Percentiles rank a stretch among this genome's conserved stretches.
Conservation (phyloP, 1,140 invertebrate genomes). For the Drosophila guanche region DNA sequence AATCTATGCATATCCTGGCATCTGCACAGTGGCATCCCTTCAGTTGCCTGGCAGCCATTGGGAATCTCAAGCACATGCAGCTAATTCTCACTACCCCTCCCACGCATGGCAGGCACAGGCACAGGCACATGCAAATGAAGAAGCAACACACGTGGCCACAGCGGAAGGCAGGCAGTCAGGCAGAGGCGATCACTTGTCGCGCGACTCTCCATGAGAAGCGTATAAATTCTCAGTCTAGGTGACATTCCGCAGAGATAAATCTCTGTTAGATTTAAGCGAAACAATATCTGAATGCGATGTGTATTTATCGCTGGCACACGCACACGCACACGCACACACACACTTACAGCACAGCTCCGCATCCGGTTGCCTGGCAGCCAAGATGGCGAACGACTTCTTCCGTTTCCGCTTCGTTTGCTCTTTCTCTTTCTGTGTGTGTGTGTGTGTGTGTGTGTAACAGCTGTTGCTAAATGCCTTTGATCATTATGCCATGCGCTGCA, state of each 20-base stretch:
- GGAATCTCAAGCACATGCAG: slow-evolving; percentile 70
- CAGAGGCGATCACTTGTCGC: slow-evolving; percentile 58
- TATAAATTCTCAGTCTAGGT: slow-evolving; percentile 70
- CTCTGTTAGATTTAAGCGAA: slow-evolving; percentile 66
- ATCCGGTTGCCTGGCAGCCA: slow-evolving; percentile 28
- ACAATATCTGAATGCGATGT: slow-evolving; percentile 58
- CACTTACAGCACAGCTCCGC: slow-evolving; percentile 1
- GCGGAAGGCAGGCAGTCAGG: slow-evolving; percentile 11
- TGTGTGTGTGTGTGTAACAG: slow-evolving; percentile 45
- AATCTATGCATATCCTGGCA: slow-evolving; percentile 60
- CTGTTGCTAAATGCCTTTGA: slow-evolving; percentile 68
- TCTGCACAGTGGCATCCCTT: slow-evolving; percentile 12
- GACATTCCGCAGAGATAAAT: slow-evolving; percentile 80
- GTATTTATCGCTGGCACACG: slow-evolving; percentile 49
- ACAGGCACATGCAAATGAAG: slow-evolving; percentile 38
- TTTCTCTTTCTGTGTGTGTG: background rate
- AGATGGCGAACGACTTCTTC: slow-evolving; percentile 12
- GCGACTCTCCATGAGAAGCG: slow-evolving; percentile 39
- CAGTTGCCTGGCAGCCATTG: slow-evolving; percentile 56
- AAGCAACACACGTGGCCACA: slow-evolving; percentile 38
- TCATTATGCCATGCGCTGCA: slow-evolving; percentile 60
- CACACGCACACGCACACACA: background rate
- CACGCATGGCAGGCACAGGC: slow-evolving; percentile 8
- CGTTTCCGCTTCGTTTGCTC: slow-evolving; percentile 44
- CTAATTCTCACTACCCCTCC: slow-evolving; percentile 54